These are phyloP conservation scores for Amblyraja radiata DNA, from an alignment of 2,797 vertebrate genomes.

Conservation along the genomic window DNA sequence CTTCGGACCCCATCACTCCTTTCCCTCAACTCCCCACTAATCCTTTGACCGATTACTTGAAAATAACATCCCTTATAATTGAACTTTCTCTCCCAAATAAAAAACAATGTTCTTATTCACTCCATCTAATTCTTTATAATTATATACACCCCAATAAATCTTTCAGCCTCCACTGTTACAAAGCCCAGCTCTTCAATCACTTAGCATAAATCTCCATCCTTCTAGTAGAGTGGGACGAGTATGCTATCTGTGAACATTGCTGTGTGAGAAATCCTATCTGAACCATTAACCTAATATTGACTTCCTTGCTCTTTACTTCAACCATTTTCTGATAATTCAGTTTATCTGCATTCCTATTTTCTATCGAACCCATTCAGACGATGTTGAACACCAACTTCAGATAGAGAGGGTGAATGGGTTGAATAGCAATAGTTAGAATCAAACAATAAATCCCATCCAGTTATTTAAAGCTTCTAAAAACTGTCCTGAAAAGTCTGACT, in stretches of 20 bases:
- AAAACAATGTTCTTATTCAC: too few relatives aligned
- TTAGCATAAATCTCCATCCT: too few relatives aligned
- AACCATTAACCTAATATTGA: not conserved
- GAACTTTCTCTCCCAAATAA: too few relatives aligned
- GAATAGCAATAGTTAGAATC: not conserved
- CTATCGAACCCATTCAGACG: not conserved
- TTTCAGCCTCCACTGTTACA: too few relatives aligned
- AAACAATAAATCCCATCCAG: not conserved
- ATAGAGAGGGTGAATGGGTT: not conserved
- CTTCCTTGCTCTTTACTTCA: not conserved
- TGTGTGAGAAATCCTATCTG: not conserved
- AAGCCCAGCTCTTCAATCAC: too few relatives aligned
- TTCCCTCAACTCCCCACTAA: too few relatives aligned
- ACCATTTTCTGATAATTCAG: not conserved
- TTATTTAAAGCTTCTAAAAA: not conserved
- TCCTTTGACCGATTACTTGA: too few relatives aligned
- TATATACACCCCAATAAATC: too few relatives aligned
- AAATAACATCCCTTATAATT: too few relatives aligned
- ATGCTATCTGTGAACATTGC: not conserved
- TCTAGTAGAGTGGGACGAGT: not conserved
- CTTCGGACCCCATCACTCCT: too few relatives aligned
- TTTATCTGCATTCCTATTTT: not conserved
- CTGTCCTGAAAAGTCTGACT: not conserved
- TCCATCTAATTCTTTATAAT: too few relatives aligned
- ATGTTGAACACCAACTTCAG: not conserved